These are phyloP conservation scores for Ptilodon capucinus DNA, from an alignment of 2,888 invertebrate genomes.

Conservation along the genomic window DNA sequence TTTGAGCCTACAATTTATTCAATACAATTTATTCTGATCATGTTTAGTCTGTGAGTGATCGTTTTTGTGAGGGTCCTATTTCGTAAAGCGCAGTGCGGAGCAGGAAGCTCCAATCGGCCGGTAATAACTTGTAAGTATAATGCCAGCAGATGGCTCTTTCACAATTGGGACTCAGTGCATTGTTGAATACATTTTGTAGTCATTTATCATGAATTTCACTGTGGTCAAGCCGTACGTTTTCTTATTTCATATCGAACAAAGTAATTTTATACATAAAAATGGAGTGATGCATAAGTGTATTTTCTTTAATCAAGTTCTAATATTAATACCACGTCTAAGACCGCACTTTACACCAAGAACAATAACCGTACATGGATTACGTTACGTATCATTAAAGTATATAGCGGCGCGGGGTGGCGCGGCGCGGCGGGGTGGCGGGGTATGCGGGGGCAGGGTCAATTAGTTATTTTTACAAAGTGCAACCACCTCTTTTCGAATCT, in stretches of 20 bases:
- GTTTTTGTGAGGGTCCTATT: neutral
- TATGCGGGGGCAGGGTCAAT: neutral
- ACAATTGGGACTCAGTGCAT: neutral
- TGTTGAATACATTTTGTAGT: neutral
- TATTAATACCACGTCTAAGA: too few relatives aligned
- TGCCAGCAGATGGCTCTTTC: neutral
- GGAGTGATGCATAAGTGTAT: too few relatives aligned
- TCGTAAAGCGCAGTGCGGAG: neutral
- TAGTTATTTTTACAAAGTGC: neutral
- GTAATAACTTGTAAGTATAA: neutral
- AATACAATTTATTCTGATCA: neutral
- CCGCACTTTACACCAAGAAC: too few relatives aligned
- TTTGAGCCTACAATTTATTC: neutral
- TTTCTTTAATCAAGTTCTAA: too few relatives aligned
- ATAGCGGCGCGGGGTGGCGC: too few relatives aligned
- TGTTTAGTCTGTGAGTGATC: neutral
- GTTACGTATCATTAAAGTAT: too few relatives aligned
- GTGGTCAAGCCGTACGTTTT: neutral
- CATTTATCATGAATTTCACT: neutral
- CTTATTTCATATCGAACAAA: neutral
- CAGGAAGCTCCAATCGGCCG: neutral
- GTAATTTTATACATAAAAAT: neutral
- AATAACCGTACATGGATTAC: too few relatives aligned
- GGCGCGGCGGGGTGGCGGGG: too few relatives aligned
- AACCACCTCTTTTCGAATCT: constrained; percentile 2